Percentiles rank a stretch among this genome's conserved stretches.
Evolutionary conservation across 2,888 invertebrate species (phyloP).

Genomic region (Andrena flavipes): DNA sequence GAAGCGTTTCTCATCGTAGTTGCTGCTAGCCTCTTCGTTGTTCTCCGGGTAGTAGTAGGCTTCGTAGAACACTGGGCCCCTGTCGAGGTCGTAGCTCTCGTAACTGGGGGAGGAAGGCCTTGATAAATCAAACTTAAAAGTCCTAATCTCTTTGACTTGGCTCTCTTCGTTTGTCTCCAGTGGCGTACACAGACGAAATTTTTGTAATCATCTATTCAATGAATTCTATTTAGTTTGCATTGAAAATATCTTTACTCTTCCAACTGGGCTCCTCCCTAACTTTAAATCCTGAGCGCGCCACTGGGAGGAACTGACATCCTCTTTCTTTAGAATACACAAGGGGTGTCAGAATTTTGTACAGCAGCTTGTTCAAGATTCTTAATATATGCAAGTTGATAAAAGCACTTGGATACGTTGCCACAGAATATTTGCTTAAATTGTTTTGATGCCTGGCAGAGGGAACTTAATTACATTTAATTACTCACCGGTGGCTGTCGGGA

Average conservation of each 20-base stretch:
- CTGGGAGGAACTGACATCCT: too few species aligned
- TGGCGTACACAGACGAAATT: too few species aligned
- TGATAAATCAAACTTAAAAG: background rate
- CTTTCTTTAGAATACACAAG: background rate
- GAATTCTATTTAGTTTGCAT: too few species aligned
- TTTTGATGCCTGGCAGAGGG: background rate
- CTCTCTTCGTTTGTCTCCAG: background rate
- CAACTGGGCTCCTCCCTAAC: too few species aligned
- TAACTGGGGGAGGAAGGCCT: slow-evolving; percentile 51
- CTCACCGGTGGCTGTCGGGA: slow-evolving; percentile 48
- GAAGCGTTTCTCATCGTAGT: slow-evolving; percentile 61
- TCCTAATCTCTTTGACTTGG: background rate
- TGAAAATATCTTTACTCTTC: too few species aligned
- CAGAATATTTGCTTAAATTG: background rate
- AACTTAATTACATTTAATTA: slow-evolving; percentile 7
- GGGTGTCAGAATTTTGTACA: background rate
- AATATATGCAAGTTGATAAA: background rate
- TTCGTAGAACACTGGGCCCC: slow-evolving; percentile 78
- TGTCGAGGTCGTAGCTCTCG: slow-evolving; percentile 72
- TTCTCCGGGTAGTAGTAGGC: slow-evolving; percentile 79
- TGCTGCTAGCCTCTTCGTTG: slow-evolving; percentile 39
- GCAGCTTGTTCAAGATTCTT: background rate
- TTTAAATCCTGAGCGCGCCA: too few species aligned
- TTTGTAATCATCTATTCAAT: too few species aligned
- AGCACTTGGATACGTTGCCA: background rate